Conservation (phyloP, 2,797 vertebrate species). For the Tiaroga cobitis region DNA sequence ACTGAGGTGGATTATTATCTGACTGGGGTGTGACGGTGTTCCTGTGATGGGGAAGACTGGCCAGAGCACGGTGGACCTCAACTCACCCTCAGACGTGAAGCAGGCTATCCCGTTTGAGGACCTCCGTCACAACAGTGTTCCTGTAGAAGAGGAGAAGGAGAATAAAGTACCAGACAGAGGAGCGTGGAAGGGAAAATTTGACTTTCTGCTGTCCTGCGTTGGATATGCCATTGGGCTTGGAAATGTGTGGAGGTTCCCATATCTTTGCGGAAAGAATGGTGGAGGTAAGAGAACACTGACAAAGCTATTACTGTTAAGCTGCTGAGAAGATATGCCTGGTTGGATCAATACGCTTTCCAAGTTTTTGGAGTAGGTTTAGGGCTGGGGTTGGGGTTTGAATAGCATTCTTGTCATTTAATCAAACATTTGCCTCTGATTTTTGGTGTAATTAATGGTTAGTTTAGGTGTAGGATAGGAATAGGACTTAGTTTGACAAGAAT, state of each 20-base stretch:
- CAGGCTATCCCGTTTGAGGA: slow-evolving; percentile 80
- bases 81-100: slow-evolving; percentile 81
- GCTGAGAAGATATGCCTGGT: not conserved
- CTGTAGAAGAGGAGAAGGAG: slow-evolving; percentile 65
- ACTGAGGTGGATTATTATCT: slow-evolving; percentile 53
- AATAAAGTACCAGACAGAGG: slow-evolving; percentile 84
- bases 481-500: not conserved
- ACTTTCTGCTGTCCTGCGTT: slow-evolving; percentile 90
- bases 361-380: not conserved
- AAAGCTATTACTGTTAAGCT: not conserved
- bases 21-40: slow-evolving; percentile 21
- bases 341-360: not conserved
- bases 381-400: not conserved
- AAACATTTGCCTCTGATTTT: not conserved
- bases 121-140: slow-evolving; percentile 53
- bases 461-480: not conserved
- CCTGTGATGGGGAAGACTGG: slow-evolving; percentile 86
- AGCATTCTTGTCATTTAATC: not conserved
- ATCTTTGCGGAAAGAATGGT: slow-evolving; percentile 93
- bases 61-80: slow-evolving; percentile 81
- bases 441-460: not conserved
- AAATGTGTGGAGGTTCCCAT: slow-evolving; percentile 93
- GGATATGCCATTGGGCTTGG: slow-evolving; percentile 92
- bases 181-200: slow-evolving; percentile 92
- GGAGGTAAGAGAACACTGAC: slow-evolving; percentile 79